Conservation (phyloP, 2,113 vertebrate genomes). For the Hydropotes inermis region DNA sequence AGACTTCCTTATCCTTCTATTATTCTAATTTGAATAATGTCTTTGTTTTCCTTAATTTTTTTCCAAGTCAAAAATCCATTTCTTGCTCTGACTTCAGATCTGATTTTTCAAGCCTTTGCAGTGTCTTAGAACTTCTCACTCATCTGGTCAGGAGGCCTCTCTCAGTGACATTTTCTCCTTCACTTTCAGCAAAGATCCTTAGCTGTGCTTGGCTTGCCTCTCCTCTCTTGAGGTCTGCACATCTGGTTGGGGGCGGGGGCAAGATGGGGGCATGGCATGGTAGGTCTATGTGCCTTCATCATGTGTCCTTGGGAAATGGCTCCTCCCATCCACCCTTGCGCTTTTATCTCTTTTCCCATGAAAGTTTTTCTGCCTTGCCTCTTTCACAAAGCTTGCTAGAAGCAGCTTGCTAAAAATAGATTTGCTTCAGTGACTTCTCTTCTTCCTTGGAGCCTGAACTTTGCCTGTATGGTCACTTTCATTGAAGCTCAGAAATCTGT, state of each 20-base stretch:
- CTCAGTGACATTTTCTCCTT: fast-evolving
- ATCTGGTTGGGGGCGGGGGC: background rate
- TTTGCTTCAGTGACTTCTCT: background rate
- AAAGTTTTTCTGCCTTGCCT: background rate
- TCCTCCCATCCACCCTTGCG: background rate
- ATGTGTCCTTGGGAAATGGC: background rate
- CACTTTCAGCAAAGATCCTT: background rate
- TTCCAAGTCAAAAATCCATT: background rate
- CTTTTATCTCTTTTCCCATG: background rate
- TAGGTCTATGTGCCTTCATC: background rate
- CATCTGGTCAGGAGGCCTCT: background rate
- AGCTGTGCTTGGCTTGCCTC: too few relatives aligned
- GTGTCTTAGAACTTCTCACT: background rate
- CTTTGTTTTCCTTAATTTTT: background rate
- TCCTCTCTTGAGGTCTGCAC: fast-evolving
- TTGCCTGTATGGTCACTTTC: background rate
- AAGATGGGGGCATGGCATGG: fast-evolving
- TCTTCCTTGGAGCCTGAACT: background rate
- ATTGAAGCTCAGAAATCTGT: background rate
- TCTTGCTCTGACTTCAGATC: background rate
- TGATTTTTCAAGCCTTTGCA: background rate
- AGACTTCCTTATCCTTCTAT: background rate
- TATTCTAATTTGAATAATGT: background rate
- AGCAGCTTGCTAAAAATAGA: background rate
- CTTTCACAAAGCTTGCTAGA: background rate